Base-by-base conservation (phyloP, 2,888 invertebrate species). In the Galeruca laticollis region DNA sequence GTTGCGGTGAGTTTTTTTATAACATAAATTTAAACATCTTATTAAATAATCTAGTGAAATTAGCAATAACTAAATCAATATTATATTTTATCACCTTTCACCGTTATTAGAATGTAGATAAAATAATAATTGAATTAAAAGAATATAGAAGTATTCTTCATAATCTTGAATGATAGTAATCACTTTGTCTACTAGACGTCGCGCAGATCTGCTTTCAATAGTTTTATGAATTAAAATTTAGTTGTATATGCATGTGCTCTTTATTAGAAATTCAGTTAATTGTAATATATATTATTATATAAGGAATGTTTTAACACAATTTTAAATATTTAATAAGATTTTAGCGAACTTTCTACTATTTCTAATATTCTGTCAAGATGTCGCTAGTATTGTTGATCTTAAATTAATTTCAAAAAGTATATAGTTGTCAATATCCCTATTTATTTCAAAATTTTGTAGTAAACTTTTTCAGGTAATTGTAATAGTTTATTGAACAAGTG, bases 1-100 rank as follows among this genome's bases (percentile, higher is more conserved):
- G 76, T 51, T 82, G 80, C 67, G 76, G 82, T 81, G 75, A 81
- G 81, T 80, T 49, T 18, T 31, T 57, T 35, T 33, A 37, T 49
- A 2, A 26, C 15, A 51, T 51, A 20, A 51, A 21, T 21, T 33
- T 56, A 35, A 56, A 33, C 49, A 59, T 66, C 10, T n/a, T 21
- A 52, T 26, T 51, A 11, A 15, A 9, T 47, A 51, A 37, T 59
- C 21, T 68, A 15, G 51, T 15, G 11, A n/a, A 60, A 59, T 15
- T 59, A 33, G 40, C 40, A 57, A 59, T 47, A 66, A 62, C 47
- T 51, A 56, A 43, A 65, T 59, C 57, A 35, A 49, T 66, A 64
- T 59, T 37, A 59, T 66, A 59, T 51, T 5, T 13, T 13, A 66
- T 59, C 20, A 51, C 40, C 31, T 65, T 56, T 54, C 47, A 43